Evolutionary conservation across 2,113 vertebrate genomes (phyloP), one percentile per base, ranked within the genome.

Genomic region (Bubo bubo): DNA sequence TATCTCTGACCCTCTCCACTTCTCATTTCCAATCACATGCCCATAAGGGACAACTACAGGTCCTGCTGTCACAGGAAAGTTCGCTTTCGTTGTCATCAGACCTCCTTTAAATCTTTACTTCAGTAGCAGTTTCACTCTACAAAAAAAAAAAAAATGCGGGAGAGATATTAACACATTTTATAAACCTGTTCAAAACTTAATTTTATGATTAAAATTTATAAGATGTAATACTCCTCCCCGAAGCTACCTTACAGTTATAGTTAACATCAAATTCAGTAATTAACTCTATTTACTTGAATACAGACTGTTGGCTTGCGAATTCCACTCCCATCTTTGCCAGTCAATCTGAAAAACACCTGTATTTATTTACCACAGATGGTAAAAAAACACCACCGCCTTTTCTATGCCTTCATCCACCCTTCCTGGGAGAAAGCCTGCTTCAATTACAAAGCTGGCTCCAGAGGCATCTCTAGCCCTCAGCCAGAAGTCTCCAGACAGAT

Each of bases 1-100:
- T 41, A 99, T 88, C 28, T 98, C 92, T 3, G 99, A 99, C 8
- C 98, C 98, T 67, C 98, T 99, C 99, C 99, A 99, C 80, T 98
- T 99, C 84, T 99, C 98, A 58, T 91, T 97, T 84, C 98, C 98
- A 59, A 99, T 88, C 6, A 99, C 28, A 4, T 99, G 98, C 30
- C 99, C 99, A 3, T 97, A 98, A 6, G 99, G 99, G 39, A 98
- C 98, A 35, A 93, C 98, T 32, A 97, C 66, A 3, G 98, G 98
- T 34, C 96, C 98, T 14, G 96, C 30, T 22, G 94, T n/a, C 14
- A 74, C 97, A 10, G 96, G 53, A 2, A 53, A 59, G 43, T 16
- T 62, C 28, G 58, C 63, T 83, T 86, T 82, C 0, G 88, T 58
- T 92, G 98, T 82, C 91, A 95, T 95, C 37, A 49, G 47, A 9